Conservation (phyloP, 2,888 invertebrate species). For the Papilio gigon region DNA sequence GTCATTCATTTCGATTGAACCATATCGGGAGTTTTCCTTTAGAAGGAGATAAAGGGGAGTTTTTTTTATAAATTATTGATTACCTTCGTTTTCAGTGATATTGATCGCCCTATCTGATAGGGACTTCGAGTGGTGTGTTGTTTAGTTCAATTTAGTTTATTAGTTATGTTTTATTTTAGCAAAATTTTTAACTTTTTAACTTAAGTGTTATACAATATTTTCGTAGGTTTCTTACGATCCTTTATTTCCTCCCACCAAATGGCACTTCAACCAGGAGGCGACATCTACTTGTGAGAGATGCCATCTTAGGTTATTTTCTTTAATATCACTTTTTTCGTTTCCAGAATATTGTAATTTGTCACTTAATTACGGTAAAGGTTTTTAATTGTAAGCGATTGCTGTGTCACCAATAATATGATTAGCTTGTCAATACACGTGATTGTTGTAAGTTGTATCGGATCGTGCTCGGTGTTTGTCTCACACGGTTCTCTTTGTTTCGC, state of each 20-base stretch:
- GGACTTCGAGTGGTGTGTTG: constrained; percentile 75
- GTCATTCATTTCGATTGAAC: constrained; percentile 59
- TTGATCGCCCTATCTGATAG: constrained; percentile 75
- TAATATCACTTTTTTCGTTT: constrained; percentile 65
- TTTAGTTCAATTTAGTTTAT: constrained; percentile 83
- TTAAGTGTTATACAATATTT: constrained; percentile 82
- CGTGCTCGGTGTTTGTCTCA: neutral
- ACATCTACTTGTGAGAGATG: constrained; percentile 55
- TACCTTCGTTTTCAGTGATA: constrained; percentile 78
- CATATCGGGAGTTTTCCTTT: constrained; percentile 64
- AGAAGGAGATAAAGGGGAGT: constrained; percentile 64
- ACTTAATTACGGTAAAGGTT: constrained; percentile 70
- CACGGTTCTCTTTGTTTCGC: constrained; percentile 55
- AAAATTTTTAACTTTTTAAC: constrained; percentile 79
- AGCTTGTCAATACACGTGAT: constrained; percentile 70
- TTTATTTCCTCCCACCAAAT: constrained; percentile 81
- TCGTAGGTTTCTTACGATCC: constrained; percentile 76
- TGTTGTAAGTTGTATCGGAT: constrained; percentile 62
- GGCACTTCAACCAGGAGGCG: constrained; percentile 61
- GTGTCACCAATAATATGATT: constrained; percentile 81
- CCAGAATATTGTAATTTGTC: constrained; percentile 62
- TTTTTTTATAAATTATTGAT: constrained; percentile 69
- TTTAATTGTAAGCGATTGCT: constrained; percentile 76
- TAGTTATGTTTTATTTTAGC: constrained; percentile 83
- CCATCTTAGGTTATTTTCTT: constrained; percentile 71